Conservation (phyloP, 2,113 vertebrate genomes). For the Turdus rufiventris region DNA sequence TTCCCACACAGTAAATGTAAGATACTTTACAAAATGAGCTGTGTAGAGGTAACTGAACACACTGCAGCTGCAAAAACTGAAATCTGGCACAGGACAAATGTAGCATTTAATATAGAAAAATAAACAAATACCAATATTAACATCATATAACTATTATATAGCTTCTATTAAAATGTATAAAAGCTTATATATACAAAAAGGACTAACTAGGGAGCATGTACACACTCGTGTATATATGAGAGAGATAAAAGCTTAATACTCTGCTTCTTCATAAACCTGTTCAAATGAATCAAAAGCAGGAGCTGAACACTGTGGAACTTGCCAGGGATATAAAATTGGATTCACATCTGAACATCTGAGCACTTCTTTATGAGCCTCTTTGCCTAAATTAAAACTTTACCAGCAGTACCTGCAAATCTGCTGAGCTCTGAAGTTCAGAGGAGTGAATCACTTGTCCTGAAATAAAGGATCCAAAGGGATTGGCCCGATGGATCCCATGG, state of each 20-base stretch:
- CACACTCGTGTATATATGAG: background rate
- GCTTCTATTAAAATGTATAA: background rate
- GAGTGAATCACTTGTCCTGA: background rate
- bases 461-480: background rate
- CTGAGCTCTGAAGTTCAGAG: slow-evolving; percentile 4
- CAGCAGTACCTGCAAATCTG: background rate
- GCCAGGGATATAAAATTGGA: background rate
- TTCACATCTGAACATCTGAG: slow-evolving; percentile 11
- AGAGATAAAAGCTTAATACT: background rate
- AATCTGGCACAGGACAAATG: background rate
- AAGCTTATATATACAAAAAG: background rate
- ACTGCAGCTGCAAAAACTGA: background rate
- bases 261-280: background rate
- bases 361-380: background rate
- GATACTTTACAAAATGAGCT: background rate
- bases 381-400: slow-evolving; percentile 27
- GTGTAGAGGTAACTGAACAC: background rate
- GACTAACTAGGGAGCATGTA: background rate
- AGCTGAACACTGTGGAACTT: background rate
- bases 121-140: background rate
- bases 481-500: background rate
- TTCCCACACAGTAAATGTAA: background rate
- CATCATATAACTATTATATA: background rate
- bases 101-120: background rate
- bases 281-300: background rate